Conservation (phyloP, 1,140 invertebrate species). For the Temnothorax longispinosus region DNA sequence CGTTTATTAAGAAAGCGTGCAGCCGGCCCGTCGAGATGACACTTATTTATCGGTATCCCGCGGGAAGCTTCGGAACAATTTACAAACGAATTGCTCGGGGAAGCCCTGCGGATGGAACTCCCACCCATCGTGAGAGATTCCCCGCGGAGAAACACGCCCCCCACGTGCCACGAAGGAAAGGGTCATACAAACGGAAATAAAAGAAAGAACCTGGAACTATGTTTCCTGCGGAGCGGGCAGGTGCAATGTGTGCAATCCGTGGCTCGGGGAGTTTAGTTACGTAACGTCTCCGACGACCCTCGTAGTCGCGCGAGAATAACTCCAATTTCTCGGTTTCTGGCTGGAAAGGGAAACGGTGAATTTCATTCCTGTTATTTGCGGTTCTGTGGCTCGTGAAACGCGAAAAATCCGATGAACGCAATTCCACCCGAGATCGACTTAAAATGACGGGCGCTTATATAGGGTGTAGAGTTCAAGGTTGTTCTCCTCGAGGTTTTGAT, state of each 20-base stretch:
- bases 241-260: background rate
- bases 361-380: background rate
- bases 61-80: conserved; percentile 23
- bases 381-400: background rate
- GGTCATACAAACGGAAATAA: background rate
- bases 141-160: background rate
- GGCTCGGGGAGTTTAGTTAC: background rate
- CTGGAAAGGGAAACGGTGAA: background rate
- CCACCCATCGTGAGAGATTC: background rate
- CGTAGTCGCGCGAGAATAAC: conserved; percentile 18
- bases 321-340: conserved; percentile 6
- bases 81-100: conserved; percentile 29
- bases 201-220: background rate
- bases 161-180: background rate
- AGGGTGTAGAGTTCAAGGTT: background rate
- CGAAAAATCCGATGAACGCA: background rate
- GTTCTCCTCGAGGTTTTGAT: background rate
- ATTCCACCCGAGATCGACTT: background rate
- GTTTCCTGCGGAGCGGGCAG: background rate
- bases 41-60: conserved; percentile 39
- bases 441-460: background rate
- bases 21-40: background rate
- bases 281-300: conserved; percentile 10
- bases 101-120: background rate
- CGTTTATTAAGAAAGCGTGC: conserved; percentile 30